Percentiles rank a stretch among this genome's conserved stretches.
Conservation (phyloP, 2,888 invertebrate genomes). For the Pristionchus maxplancki region DNA sequence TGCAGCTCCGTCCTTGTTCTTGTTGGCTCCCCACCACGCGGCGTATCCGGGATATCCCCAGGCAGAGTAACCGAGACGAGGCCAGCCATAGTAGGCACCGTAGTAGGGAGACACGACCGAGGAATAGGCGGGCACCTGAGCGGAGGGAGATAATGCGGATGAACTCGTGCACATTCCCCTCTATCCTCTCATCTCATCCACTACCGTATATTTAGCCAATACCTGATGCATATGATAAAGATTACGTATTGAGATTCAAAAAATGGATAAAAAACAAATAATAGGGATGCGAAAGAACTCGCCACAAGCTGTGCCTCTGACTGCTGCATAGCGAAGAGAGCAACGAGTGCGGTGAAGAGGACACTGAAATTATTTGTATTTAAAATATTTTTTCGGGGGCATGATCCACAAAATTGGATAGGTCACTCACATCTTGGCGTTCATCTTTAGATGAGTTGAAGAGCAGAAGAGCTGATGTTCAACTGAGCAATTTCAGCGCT, state of each 20-base stretch:
- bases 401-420: not conserved
- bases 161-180: too few relatives aligned
- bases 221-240: too few relatives aligned
- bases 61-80: not conserved
- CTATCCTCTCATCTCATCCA: too few relatives aligned
- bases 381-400: not conserved
- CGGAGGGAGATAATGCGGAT: not conserved
- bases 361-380: not conserved
- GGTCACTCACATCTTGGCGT: not conserved
- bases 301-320: not conserved
- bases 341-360: not conserved
- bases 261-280: not conserved
- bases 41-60: constrained; percentile 13
- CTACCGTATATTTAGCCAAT: too few relatives aligned
- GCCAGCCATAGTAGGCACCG: constrained; percentile 14
- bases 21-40: constrained; percentile 21
- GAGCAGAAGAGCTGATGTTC: not conserved
- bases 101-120: constrained; percentile 26
- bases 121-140: constrained; percentile 24
- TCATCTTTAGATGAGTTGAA: not conserved
- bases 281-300: not conserved
- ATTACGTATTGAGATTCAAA: too few relatives aligned
- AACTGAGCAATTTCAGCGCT: not conserved
- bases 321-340: not conserved
- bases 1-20: not conserved